Base-by-base conservation (phyloP, 2,113 vertebrate species). In the Xerus inauris region DNA sequence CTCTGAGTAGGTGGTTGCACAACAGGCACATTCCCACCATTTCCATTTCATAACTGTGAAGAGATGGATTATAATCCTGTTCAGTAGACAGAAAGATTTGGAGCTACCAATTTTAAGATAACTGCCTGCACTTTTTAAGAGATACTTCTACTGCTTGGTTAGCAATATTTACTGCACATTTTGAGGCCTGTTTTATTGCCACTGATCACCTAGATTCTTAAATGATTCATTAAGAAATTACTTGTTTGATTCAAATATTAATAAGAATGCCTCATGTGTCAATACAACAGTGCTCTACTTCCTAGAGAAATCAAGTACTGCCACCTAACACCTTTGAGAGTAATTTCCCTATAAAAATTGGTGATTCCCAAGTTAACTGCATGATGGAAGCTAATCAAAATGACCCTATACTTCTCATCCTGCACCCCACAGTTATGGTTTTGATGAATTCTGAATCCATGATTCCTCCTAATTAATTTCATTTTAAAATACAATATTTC, bases 401-500 rank as follows among this genome's bases (percentile, higher is more conserved):
- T 42, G 14, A 40, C 3, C 4, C n/a, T 54, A 30, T 14, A 11
- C 4, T 26, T 77, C 14, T 14, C 42, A 40, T 24, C 24, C 40
- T 0, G 14, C 6, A 67, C 5, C 12, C 45, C 22, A 20, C 22
- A 83, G 7, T 30, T 13, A 38, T 0, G 28, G 57, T 47, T 92
- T 40, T 69, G 8, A 8, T 67, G 3, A 64, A 57, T 19, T 71
- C 38, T 73, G 38, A 95, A 73, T 16, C 40, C 32, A 67, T 6
- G 73, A 84, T 38, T 84, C 75, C 38, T 51, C 32, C 94, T 19
- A 91, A 67, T 80, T 62, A 65, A 10, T 89, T 65, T 85, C 6
- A n/a, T 38, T 95, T 96, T 62, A 85, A 85, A 92, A 51, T 26
- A 92, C 19, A 86, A 88, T 89, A 62, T 83, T 45, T 64, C 38